Evolutionary conservation across 2,888 invertebrate genomes (phyloP).

Genomic region (Nudaria mundana): DNA sequence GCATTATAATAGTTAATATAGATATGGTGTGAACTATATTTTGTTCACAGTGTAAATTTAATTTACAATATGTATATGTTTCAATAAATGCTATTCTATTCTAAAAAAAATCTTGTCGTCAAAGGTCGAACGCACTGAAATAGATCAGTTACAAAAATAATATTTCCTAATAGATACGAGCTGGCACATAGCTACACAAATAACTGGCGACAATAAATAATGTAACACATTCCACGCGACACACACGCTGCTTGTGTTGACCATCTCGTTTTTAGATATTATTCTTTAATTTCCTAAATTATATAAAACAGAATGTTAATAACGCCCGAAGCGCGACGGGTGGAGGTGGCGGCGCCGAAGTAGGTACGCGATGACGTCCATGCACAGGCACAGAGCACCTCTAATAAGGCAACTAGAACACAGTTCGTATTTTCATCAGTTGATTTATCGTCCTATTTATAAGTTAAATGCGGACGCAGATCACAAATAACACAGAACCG

Average conservation of each 20-base stretch:
- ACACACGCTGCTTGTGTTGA: constrained; percentile 4
- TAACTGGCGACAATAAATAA: constrained; percentile 14
- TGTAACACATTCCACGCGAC: constrained; percentile 9
- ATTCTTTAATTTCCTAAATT: constrained; percentile 7
- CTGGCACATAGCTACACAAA: constrained; percentile 5
- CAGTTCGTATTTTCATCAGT: constrained; percentile 4
- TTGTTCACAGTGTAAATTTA: too few relatives aligned
- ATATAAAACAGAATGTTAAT: neutral
- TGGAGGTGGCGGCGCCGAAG: neutral
- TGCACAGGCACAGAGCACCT: neutral
- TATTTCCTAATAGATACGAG: too few relatives aligned
- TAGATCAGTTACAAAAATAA: constrained; percentile 22
- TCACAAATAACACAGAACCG: constrained; percentile 4
- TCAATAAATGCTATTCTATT: constrained; percentile 3
- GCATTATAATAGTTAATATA: too few relatives aligned
- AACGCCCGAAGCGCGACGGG: too few relatives aligned
- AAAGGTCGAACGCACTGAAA: constrained; percentile 22
- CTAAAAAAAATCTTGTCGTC: constrained; percentile 22
- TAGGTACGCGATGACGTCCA: neutral
- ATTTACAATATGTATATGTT: too few relatives aligned
- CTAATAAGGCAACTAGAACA: constrained; percentile 3
- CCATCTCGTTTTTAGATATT: constrained; percentile 8
- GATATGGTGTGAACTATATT: too few relatives aligned
- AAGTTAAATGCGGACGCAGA: constrained; percentile 3
- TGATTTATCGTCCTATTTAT: constrained; percentile 9